A percentile compares a stretch with the other conserved stretches of the same genome.
These are phyloP conservation scores for Callospermophilus lateralis DNA, from an alignment of 2,113 vertebrate species.

Conservation along the genomic window DNA sequence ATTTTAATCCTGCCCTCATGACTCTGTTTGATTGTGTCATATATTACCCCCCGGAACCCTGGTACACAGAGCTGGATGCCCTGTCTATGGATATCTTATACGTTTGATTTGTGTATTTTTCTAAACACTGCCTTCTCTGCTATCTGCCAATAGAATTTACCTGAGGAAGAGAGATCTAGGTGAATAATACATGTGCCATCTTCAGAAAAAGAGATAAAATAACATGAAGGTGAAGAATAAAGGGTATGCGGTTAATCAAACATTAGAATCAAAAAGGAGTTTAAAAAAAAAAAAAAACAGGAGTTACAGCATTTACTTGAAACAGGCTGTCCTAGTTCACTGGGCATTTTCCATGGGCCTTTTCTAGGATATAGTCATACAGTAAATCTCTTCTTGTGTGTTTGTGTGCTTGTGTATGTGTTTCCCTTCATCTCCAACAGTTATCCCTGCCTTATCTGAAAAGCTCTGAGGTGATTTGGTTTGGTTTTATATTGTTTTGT, in stretches of 20 bases:
- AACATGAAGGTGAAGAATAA: not conserved
- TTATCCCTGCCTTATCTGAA: not conserved
- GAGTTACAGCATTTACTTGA: not conserved
- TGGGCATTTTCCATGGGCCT: not conserved
- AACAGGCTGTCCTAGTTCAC: not conserved
- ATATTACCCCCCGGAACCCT: not conserved
- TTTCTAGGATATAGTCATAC: not conserved
- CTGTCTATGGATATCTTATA: not conserved
- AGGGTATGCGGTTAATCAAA: not conserved
- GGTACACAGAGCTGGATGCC: not conserved
- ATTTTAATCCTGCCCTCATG: not conserved
- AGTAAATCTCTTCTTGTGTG: not conserved
- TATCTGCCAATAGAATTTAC: not conserved
- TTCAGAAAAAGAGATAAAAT: not conserved
- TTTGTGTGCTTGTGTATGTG: not conserved
- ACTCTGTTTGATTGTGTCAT: not conserved
- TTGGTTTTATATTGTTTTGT: not conserved
- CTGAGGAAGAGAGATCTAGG: not conserved
- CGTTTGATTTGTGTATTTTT: not conserved
- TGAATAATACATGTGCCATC: not conserved
- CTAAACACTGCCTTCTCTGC: not conserved
- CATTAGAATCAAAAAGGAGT: not conserved
- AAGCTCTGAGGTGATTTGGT: not conserved
- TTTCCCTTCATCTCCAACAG: not conserved
- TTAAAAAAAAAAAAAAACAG: not conserved